Base-by-base conservation (phyloP, 2,888 invertebrate genomes). In the Drosophila nr. perissopoda region DNA sequence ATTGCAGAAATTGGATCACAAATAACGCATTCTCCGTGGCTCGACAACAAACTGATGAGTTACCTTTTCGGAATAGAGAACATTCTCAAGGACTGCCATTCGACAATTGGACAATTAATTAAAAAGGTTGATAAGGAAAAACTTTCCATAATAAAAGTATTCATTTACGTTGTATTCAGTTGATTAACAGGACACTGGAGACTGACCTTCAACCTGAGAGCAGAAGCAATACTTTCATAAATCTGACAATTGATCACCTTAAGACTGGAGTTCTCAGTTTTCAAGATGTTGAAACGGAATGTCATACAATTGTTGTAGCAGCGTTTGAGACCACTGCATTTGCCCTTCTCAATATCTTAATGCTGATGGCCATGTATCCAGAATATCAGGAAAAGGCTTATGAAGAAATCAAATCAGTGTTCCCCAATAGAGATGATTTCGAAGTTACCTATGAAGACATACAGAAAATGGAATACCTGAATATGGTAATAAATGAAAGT, bases 281-380 rank as follows among this genome's bases (percentile, higher is more conserved):
- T 64, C 54, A 80, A 7, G 75, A 91, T 62, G 81, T 91, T 2
- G 82, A 82, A 58, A 82, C 84, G 36, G 91, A 92, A 66, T 78
- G 87, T 0, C 80, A 81, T 48, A 80, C 80, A 4, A 85, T 91
- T 27, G 84, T 92, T 3, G 72, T 83, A 38, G 91, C 81, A 21
- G 87, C 90, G 0, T 92, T 91, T 36, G 92, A 92, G 73, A 92
- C 92, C 4, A 89, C 90, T 4, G 83, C 90, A 5, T 78, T 84
- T 6, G 78, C 89, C 0, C 66, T 91, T 1, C 38, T 52, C 7
- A 78, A 86, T 51, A 69, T 78, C 0, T 51, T 92, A 4, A 80
- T 83, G 51, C 31, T 89, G 8, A 58, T 92, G 16, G 89, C 91
- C 42, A 91, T 92, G 89, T 84, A 80, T 64, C 90, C 91, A 2